Evolutionary conservation across 92 coral and sea anemone genomes (phyloP), one percentile per base, ranked within the genome.

Genomic region (Muricea muricata): DNA sequence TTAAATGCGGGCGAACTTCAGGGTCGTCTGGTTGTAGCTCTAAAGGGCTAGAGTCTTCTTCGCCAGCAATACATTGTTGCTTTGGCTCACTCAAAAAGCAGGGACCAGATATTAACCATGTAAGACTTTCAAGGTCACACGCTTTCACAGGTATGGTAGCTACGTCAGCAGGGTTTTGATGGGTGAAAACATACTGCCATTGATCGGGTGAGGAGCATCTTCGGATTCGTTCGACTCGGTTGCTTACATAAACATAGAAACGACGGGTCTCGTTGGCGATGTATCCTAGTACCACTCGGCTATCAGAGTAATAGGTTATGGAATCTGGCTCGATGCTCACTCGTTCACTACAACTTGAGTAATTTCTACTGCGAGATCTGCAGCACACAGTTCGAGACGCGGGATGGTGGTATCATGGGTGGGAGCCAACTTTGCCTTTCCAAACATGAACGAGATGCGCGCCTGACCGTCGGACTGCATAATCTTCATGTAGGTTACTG

Each of bases 401-500:
- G n/a, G n/a, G n/a, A 88, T 28, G 89, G 89, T 17, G 85, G 78
- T 21, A 82, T 78, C 33, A 89, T 88, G 15, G 82, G 89, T 20
- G 70, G 84, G 85, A 26, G 91, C 85, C 57, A 83, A 83, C 87
- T 85, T 89, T 8, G 89, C 86, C 73, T 89, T 89, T 14, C 87
- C 85, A 20, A 81, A 85, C 24, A 90, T 81, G 24, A 86, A 86
- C 55, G 93, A 57, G 10, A 90, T 90, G 74, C 86, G 71, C 1
- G 79, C 84, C 41, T 65, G 65, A 17, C 81, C 73, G 77, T 73
- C 56, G n/a, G 81, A 18, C 11, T 88, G 91, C 76, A 78, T 56
- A 1, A 45, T 34, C 56, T 75, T 77, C 20, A 84, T 65, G 78
- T 88, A 88, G 20, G 81, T 69, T 14, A 85, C 93, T 9, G 87